A percentile compares a stretch with the other conserved stretches of the same genome.
Evolutionary conservation across 2,797 vertebrate species (phyloP).

Genomic region (Pteronotus mesoamericanus): DNA sequence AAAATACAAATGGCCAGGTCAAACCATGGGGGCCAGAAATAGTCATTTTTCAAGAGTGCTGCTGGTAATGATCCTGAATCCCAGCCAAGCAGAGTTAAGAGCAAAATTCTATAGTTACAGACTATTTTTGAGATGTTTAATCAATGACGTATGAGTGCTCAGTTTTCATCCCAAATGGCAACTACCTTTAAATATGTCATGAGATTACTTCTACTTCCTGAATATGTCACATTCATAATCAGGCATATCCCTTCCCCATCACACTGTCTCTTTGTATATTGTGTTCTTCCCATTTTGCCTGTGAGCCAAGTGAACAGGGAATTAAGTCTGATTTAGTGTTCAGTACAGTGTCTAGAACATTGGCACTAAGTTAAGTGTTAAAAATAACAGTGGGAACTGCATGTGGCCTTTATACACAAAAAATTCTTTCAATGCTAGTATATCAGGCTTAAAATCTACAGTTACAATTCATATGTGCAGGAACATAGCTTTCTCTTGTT

Average conservation of each 20-base stretch:
- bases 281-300: slow-evolving; percentile 42
- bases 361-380: slow-evolving; percentile 40
- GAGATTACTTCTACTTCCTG: background rate
- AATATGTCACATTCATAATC: background rate
- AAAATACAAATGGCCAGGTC: background rate
- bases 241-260: background rate
- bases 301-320: slow-evolving; percentile 55
- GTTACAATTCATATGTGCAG: background rate
- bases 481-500: background rate
- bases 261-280: background rate
- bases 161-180: background rate
- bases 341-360: slow-evolving; percentile 67
- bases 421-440: background rate
- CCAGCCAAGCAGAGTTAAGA: background rate
- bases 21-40: background rate
- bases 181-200: background rate
- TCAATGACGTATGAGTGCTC: background rate
- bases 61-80: background rate
- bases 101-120: background rate
- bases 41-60: background rate
- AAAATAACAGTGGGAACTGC: slow-evolving; percentile 46
- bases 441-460: background rate
- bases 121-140: background rate
- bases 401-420: background rate
- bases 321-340: slow-evolving; percentile 49